Percentiles rank a stretch among this genome's conserved stretches.
These are phyloP conservation scores for Thermophis baileyi DNA, from an alignment of 2,113 vertebrate species.

Conservation along the genomic window DNA sequence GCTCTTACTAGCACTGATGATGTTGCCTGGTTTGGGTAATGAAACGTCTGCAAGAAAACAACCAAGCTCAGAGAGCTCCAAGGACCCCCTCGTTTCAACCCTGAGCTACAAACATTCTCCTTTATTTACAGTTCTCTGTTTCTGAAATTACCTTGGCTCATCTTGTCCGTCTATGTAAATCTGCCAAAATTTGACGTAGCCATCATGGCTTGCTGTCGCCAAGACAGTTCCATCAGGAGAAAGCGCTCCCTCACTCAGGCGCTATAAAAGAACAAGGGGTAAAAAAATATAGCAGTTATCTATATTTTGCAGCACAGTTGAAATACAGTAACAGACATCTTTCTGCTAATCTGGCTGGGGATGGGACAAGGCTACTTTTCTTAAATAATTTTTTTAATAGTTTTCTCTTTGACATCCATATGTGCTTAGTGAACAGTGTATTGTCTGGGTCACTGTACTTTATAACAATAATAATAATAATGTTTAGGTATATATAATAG, in stretches of 20 bases:
- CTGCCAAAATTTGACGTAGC: slow-evolving; percentile 98
- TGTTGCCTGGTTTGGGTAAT: neutral
- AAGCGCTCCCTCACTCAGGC: slow-evolving; percentile 91
- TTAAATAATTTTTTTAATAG: too few species aligned
- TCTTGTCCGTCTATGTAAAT: slow-evolving; percentile 96
- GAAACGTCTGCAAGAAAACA: neutral
- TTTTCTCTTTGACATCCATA: too few species aligned
- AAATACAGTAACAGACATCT: neutral
- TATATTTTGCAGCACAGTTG: neutral
- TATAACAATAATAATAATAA: too few species aligned
- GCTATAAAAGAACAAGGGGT: slow-evolving; percentile 63
- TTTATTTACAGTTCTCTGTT: neutral
- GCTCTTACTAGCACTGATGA: neutral
- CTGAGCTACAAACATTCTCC: neutral
- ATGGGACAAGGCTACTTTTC: neutral
- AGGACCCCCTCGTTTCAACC: neutral
- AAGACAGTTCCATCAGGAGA: slow-evolving; percentile 95
- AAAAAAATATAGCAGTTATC: neutral
- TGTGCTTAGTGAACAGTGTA: too few species aligned
- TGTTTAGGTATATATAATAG: too few species aligned
- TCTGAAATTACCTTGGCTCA: slow-evolving; percentile 83
- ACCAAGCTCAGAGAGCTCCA: neutral
- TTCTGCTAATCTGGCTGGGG: neutral
- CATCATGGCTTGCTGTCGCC: slow-evolving; percentile 96
- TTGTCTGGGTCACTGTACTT: too few species aligned